Evolutionary conservation across 2,888 invertebrate genomes (phyloP).

Genomic region (Drosophila anceps): DNA sequence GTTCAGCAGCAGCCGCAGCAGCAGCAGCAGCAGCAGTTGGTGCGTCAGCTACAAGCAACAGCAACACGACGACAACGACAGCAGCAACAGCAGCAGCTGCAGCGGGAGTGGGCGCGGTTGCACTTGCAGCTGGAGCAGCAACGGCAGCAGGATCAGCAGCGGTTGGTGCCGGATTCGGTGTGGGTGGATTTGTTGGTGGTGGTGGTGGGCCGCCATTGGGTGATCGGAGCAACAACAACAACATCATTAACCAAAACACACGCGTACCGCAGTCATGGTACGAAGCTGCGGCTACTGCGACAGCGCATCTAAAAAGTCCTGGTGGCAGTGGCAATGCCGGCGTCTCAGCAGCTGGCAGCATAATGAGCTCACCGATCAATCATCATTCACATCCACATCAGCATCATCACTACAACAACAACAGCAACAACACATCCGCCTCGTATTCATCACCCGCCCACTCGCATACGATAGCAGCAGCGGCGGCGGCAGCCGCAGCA

Average conservation of each 20-base stretch:
- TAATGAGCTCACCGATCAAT: conserved; percentile 76
- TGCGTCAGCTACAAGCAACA: conserved; percentile 50
- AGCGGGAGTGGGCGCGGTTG: conserved; percentile 45
- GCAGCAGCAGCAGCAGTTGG: conserved; percentile 53
- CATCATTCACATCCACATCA: conserved; percentile 58
- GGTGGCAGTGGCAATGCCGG: conserved; percentile 85
- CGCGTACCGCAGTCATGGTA: conserved; percentile 85
- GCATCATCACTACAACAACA: conserved; percentile 62
- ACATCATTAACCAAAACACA: conserved; percentile 81
- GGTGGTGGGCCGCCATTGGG: conserved; percentile 79
- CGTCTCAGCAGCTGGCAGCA: conserved; percentile 79
- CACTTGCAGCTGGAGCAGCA: conserved; percentile 33
- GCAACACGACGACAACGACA: conserved; percentile 41
- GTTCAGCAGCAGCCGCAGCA: conserved; percentile 64
- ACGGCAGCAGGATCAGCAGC: conserved; percentile 41
- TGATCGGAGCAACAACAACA: conserved; percentile 75
- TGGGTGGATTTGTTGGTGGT: conserved; percentile 19
- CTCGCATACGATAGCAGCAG: conserved; percentile 61
- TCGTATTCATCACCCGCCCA: conserved; percentile 82
- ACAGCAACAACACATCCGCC: conserved; percentile 69
- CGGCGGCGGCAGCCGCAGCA: conserved; percentile 47
- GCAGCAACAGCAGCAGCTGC: conserved; percentile 47
- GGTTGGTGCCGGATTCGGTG: conserved; percentile 3
- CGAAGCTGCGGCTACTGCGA: conserved; percentile 84
- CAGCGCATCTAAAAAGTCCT: conserved; percentile 83